Evolutionary conservation across 2,888 invertebrate genomes (phyloP).

Genomic region (Bembecia ichneumoniformis): DNA sequence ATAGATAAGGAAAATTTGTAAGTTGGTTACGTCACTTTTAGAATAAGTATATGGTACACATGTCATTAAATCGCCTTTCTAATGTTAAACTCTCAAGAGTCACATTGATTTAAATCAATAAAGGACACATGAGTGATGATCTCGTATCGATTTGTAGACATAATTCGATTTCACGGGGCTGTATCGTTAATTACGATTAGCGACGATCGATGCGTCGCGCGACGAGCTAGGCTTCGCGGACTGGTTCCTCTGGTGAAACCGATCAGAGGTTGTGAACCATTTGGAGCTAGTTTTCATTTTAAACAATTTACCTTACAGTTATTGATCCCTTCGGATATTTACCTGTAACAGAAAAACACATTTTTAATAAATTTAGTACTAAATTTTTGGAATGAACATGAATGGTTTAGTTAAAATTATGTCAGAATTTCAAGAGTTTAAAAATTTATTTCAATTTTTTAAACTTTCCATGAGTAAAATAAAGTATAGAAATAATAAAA

Average conservation of each 20-base stretch:
- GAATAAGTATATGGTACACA: not conserved
- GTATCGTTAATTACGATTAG: conserved; percentile 61
- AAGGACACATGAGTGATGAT: conserved; percentile 26
- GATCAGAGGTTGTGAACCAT: conserved; percentile 48
- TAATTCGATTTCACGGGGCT: conserved; percentile 55
- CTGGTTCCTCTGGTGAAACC: conserved; percentile 61
- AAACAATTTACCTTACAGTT: not conserved
- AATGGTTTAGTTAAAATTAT: no score
- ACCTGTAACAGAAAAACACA: no score
- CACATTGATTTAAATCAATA: conserved; percentile 26
- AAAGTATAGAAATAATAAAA: no score
- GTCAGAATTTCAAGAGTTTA: no score
- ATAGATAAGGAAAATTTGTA: no score
- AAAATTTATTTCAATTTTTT: no score
- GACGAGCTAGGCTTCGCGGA: conserved; percentile 24
- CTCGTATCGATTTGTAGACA: conserved; percentile 47
- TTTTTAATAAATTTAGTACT: no score
- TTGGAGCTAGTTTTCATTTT: conserved; percentile 24
- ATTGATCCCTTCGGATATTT: no score
- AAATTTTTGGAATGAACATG: no score
- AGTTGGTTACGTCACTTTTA: no score
- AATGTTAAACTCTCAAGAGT: conserved; percentile 16
- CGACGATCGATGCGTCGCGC: conserved; percentile 48
- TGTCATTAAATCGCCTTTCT: conserved; percentile 10
- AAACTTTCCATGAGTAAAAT: no score